Percentiles rank a stretch among this genome's conserved stretches.
phyloP scores from a whole-genome alignment of 2,888 invertebrate genomes.

The Nephrotoma flavescens region DNA sequence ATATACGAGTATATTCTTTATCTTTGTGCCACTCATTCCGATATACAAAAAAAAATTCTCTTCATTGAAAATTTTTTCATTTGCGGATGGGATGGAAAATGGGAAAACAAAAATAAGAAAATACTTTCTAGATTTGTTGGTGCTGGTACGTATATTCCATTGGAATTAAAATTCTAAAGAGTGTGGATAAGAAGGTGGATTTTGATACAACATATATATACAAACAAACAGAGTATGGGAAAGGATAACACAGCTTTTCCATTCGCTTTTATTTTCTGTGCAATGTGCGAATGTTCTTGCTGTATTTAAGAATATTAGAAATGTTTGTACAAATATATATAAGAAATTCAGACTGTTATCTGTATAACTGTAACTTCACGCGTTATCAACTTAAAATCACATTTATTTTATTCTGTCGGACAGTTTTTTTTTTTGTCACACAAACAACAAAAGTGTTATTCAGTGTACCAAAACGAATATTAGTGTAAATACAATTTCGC shows the following conservation, averaged over 20 bases:
- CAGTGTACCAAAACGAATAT: background rate
- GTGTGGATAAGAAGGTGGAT: background rate
- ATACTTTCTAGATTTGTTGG: background rate
- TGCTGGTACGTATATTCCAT: background rate
- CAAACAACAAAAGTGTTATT: background rate
- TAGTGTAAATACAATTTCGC: background rate
- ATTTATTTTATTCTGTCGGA: slow-evolving; percentile 6
- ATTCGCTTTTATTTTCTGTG: background rate
- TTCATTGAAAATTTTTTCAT: background rate
- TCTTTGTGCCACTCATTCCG: background rate
- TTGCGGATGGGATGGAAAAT: background rate
- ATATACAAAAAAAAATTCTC: background rate
- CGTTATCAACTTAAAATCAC: slow-evolving; percentile 7
- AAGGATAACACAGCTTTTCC: background rate
- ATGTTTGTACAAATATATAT: background rate
- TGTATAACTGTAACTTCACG: slow-evolving; percentile 6
- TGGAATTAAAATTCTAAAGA: background rate
- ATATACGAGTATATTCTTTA: background rate
- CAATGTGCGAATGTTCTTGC: background rate
- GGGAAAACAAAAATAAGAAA: background rate
- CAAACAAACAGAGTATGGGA: background rate
- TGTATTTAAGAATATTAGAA: background rate
- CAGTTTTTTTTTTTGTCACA: background rate
- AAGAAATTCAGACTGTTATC: slow-evolving; percentile 4
- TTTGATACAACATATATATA: background rate